Percentiles rank a stretch among this genome's conserved stretches.
Evolutionary conservation across 2,888 invertebrate species (phyloP).

Genomic region (Euproctis similis): DNA sequence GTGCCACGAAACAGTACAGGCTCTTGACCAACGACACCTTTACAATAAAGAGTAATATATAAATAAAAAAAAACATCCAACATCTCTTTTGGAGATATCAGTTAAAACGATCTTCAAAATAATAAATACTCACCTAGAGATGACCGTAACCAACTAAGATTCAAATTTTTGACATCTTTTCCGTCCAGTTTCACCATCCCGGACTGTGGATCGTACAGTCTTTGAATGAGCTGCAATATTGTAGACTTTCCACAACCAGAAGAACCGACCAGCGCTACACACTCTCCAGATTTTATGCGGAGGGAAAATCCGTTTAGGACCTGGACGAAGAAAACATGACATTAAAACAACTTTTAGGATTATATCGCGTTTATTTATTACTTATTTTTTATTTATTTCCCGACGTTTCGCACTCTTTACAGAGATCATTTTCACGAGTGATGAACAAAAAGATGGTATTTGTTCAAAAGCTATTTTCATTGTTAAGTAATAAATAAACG

Average conservation of each 20-base stretch:
- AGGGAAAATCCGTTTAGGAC: constrained; percentile 81
- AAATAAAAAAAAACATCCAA: neutral
- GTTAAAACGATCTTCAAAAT: no score
- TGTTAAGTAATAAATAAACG: no score
- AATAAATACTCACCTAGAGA: constrained; percentile 84
- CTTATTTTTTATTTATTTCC: no score
- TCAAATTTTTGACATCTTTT: constrained; percentile 79
- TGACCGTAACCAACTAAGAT: constrained; percentile 84
- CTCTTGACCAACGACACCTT: constrained; percentile 89
- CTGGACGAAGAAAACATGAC: constrained; percentile 33
- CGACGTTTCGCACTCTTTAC: no score
- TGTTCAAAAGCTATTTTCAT: neutral
- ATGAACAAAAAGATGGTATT: no score
- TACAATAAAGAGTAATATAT: constrained; percentile 5
- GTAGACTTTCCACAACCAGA: constrained; percentile 91
- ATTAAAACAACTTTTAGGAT: no score
- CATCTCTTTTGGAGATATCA: constrained; percentile 6
- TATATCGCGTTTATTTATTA: no score
- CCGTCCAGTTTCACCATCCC: constrained; percentile 80
- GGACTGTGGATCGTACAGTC: constrained; percentile 80
- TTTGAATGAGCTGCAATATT: constrained; percentile 82
- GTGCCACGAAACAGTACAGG: constrained; percentile 89
- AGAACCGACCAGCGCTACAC: constrained; percentile 83
- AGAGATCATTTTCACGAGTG: no score
- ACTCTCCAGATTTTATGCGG: constrained; percentile 79